phyloP scores from a whole-genome alignment of 2,797 vertebrate genomes.

The Tokudaia tokunoshimensis region DNA sequence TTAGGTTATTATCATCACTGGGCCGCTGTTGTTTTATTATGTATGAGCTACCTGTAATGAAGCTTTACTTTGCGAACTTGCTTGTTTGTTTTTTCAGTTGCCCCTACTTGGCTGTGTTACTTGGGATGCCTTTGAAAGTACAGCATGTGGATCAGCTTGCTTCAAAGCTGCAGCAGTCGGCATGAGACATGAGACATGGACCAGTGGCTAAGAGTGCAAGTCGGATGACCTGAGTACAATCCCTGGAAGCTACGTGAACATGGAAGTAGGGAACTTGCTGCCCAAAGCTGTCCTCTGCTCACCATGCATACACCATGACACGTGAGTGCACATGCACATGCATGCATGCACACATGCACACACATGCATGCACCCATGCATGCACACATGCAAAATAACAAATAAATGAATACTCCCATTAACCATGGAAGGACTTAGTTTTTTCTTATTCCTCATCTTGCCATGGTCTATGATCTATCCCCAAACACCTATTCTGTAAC shows the following conservation, averaged over 20 bases:
- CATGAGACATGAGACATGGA: not conserved
- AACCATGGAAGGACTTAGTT: not conserved
- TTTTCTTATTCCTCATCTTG: not conserved
- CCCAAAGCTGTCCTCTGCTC: not conserved
- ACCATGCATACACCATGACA: not conserved
- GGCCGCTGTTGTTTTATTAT: not conserved
- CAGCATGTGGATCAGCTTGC: not conserved
- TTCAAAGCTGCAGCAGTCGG: not conserved
- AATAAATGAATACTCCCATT: not conserved
- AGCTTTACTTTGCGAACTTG: not conserved
- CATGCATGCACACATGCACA: not conserved
- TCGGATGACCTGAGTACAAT: not conserved
- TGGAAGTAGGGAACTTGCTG: not conserved
- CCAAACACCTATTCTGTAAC: not conserved
- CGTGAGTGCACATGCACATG: not conserved
- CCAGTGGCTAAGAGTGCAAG: accelerated
- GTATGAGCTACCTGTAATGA: not conserved
- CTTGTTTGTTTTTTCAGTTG: not conserved
- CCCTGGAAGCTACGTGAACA: not conserved
- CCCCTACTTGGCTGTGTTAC: not conserved
- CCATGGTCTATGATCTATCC: too few relatives aligned
- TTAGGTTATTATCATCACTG: not conserved
- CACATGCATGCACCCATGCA: not conserved
- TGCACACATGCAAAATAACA: not conserved
- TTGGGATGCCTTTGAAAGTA: not conserved